Base-by-base conservation (phyloP, 1,140 invertebrate species). In the Nomia melanderi region DNA sequence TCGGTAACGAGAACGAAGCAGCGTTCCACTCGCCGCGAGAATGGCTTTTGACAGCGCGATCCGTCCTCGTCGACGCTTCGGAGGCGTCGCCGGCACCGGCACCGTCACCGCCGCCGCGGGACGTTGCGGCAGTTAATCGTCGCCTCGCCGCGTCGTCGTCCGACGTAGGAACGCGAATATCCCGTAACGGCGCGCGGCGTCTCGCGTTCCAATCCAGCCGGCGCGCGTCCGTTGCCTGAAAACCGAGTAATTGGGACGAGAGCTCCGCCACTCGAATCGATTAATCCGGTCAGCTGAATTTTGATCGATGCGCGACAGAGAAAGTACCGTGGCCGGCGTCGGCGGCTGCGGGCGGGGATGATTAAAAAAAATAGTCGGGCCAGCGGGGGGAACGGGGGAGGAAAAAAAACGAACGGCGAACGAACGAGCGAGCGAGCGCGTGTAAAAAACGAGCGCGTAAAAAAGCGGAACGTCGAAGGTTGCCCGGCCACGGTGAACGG, bases 201-300 rank as follows among this genome's bases (percentile, higher is more conserved):
- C 54, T 12, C 4, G 12, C 54, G 25, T 6, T 20, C 17, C 17
- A 33, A 56, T 69, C 33, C 53, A 41, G 39, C 65, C 65, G 65
- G 33, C n/a, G n/a, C n/a, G n/a, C n/a, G n/a, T n/a, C 9, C 54
- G 59, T 23, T 11, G 47, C 23, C 20, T 54, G 25, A 65, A 74
- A 74, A 6, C 33, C 25, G 62, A n/a, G 47, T 36, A 76, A 67
- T 20, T 69, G 73, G 73, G 73, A 69, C 62, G 60, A 20, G 4
- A 39, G 33, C 29, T 41, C 23, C 27, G 29, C 23, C 59, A 9
- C 36, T 41, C 39, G 31, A 69, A 76, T 76, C 73, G 73, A 75
- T 76, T 76, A 76, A 76, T 76, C 66, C 73, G 73, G 73, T 76
- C 73, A 76, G 73, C 73, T 76, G 73, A 54, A 76, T 76, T 76